A percentile compares a stretch with the other conserved stretches of the same genome.
Evolutionary conservation across 2,113 vertebrate genomes (phyloP).

Genomic region (Emydura subglobosa): DNA sequence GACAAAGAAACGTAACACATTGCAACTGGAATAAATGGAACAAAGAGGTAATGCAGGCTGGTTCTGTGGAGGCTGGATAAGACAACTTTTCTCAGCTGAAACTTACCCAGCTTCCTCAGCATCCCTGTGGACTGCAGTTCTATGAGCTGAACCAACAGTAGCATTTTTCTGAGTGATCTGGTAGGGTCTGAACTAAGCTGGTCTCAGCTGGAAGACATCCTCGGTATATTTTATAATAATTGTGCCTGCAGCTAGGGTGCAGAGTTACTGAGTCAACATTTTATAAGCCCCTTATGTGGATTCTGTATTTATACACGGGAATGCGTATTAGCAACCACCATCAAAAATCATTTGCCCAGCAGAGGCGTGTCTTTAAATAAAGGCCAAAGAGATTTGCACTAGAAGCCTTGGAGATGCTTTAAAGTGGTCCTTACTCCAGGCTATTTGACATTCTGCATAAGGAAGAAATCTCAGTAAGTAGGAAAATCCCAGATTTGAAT

Average conservation of each 20-base stretch:
- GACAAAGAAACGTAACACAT: not conserved
- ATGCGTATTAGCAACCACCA: not conserved
- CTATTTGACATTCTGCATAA: conserved; percentile 4
- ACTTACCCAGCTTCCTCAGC: accelerated
- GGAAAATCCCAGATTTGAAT: conserved; percentile 1
- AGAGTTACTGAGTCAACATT: not conserved
- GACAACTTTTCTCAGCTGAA: not conserved
- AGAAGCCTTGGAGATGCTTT: conserved; percentile 44
- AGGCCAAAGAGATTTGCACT: conserved; percentile 46
- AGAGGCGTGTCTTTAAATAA: conserved; percentile 32
- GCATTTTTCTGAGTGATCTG: not conserved
- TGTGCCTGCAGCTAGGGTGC: accelerated
- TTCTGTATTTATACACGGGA: not conserved
- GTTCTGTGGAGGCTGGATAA: not conserved
- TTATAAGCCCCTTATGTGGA: not conserved
- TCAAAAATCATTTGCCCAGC: conserved; percentile 13
- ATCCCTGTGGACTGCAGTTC: not conserved
- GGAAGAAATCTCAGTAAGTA: conserved; percentile 29
- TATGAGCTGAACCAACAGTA: not conserved
- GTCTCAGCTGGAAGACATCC: not conserved
- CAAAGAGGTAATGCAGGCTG: accelerated
- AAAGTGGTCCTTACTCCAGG: not conserved
- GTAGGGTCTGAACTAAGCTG: not conserved
- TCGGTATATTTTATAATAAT: not conserved
- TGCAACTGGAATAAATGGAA: not conserved